Conservation (phyloP, 2,888 invertebrate species). For the Lingula anatina region DNA sequence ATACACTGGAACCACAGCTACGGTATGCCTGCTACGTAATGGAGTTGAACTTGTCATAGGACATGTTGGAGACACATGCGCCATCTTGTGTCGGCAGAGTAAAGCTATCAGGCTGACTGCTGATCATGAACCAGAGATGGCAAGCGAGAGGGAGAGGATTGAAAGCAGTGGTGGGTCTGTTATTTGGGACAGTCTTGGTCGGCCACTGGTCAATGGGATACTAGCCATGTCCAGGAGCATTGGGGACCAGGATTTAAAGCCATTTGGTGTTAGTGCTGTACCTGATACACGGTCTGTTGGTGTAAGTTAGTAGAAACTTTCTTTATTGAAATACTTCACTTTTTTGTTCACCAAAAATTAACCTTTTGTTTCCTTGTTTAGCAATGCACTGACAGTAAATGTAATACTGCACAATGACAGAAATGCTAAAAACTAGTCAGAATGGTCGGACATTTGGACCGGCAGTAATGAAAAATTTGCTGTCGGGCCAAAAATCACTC, state of each 20-base stretch:
- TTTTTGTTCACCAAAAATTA: no score
- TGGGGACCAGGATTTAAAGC: conserved; percentile 56
- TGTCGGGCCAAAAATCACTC: no score
- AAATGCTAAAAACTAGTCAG: no score
- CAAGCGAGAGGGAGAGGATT: conserved; percentile 53
- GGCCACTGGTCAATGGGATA: conserved; percentile 52
- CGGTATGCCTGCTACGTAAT: conserved; percentile 55
- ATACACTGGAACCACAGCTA: conserved; percentile 59
- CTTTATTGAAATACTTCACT: no score
- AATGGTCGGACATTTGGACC: no score
- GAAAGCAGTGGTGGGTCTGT: conserved; percentile 51
- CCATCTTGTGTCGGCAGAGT: conserved; percentile 55
- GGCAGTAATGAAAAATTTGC: no score
- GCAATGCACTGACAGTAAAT: no score
- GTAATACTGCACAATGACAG: no score
- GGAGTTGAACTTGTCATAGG: conserved; percentile 54
- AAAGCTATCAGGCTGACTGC: conserved; percentile 51
- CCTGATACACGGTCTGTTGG: conserved; percentile 50
- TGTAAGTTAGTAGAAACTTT: no score
- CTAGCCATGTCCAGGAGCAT: conserved; percentile 57
- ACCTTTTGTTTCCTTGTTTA: no score
- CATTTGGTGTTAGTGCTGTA: conserved; percentile 54
- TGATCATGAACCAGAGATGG: conserved; percentile 54
- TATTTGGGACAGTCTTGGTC: conserved; percentile 50
- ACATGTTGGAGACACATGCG: conserved; percentile 57